These are phyloP conservation scores for Hiodon alosoides DNA, from an alignment of 2,113 vertebrate species.

Conservation along the genomic window DNA sequence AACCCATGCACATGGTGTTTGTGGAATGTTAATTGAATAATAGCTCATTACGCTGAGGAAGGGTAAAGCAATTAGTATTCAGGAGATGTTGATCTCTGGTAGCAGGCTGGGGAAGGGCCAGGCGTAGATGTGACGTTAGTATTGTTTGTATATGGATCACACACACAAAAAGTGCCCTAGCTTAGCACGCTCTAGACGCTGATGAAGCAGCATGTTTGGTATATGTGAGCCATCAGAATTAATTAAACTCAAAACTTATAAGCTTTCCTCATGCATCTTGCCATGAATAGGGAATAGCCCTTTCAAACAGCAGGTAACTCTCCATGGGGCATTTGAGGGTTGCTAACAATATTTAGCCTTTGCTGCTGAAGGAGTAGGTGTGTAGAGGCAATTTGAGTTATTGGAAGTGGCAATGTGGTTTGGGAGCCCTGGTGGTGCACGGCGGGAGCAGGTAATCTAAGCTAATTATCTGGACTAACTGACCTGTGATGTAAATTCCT, in stretches of 20 bases:
- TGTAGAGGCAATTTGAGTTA: constrained; percentile 14
- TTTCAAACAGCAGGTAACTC: constrained; percentile 15
- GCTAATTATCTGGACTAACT: constrained; percentile 21
- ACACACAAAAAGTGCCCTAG: constrained; percentile 6
- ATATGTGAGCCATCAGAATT: constrained; percentile 15
- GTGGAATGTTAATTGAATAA: too few relatives aligned
- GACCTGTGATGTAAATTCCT: constrained; percentile 24
- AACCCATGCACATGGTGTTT: too few relatives aligned
- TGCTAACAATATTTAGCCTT: not conserved
- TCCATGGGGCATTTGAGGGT: constrained; percentile 10
- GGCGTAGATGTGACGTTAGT: too few relatives aligned
- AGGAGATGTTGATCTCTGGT: too few relatives aligned
- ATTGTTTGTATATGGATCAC: not conserved
- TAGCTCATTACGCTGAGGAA: too few relatives aligned
- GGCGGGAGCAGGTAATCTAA: not conserved
- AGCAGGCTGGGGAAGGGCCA: too few relatives aligned
- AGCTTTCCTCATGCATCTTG: constrained; percentile 9
- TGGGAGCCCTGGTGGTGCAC: not conserved
- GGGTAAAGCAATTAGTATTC: too few relatives aligned
- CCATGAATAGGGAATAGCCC: not conserved
- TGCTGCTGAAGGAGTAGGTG: constrained; percentile 1
- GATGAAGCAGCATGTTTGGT: constrained; percentile 23
- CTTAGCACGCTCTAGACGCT: constrained; percentile 2
- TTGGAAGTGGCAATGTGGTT: constrained; percentile 2
- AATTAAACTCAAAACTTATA: constrained; percentile 20